Evolutionary conservation across 1,140 invertebrate species (phyloP).

Genomic region (Drosophila baimaii): DNA sequence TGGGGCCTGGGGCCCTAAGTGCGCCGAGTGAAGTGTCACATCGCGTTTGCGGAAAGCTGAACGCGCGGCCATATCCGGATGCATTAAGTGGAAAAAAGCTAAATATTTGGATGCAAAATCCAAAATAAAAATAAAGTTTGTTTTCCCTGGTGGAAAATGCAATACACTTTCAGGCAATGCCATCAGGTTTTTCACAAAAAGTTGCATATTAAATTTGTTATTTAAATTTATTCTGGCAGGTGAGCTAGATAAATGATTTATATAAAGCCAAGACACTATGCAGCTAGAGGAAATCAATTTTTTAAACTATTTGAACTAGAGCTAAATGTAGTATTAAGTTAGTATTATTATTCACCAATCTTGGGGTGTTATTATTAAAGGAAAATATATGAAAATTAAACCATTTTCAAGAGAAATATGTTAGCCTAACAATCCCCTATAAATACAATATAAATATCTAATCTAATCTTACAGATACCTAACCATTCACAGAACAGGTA

Average conservation of each 20-base stretch:
- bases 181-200: background rate
- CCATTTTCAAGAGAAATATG: background rate
- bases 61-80: constrained; percentile 29
- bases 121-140: constrained; percentile 2
- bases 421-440: background rate
- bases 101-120: constrained; percentile 11
- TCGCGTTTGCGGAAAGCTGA: constrained; percentile 34
- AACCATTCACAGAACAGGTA: background rate
- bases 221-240: background rate
- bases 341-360: too few species aligned
- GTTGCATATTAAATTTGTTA: background rate
- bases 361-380: background rate
- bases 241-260: background rate
- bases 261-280: too few species aligned
- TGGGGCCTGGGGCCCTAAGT: constrained; percentile 21
- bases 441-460: background rate
- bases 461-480: background rate
- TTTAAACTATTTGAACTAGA: too few species aligned
- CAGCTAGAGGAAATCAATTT: too few species aligned
- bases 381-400: background rate
- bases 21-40: constrained; percentile 37
- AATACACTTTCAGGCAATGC: too few species aligned
- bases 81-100: constrained; percentile 27
- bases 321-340: too few species aligned
- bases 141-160: background rate